phyloP scores from a whole-genome alignment of 2,113 vertebrate species.

The Sapayoa aenigma region DNA sequence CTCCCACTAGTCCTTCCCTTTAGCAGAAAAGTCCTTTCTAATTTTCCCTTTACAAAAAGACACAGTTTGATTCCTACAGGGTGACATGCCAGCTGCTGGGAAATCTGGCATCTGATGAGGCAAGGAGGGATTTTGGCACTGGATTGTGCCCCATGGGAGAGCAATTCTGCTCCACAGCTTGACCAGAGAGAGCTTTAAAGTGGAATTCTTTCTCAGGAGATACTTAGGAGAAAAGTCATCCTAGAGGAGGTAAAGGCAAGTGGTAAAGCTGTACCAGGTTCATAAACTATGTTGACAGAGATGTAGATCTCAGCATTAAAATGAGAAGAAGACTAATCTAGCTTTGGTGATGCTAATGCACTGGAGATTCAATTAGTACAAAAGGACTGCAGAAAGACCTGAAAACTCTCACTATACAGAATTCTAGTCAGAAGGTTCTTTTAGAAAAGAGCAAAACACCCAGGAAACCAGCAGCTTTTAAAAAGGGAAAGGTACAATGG shows the following conservation, averaged over 20 bases:
- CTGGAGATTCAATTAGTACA: background rate
- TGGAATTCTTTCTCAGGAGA: background rate
- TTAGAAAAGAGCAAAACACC: background rate
- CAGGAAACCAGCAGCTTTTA: slow-evolving; percentile 11
- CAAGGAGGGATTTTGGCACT: background rate
- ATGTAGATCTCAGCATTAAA: background rate
- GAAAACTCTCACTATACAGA: background rate
- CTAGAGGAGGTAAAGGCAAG: background rate
- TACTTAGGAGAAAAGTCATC: background rate
- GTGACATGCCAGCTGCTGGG: background rate
- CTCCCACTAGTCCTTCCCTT: background rate
- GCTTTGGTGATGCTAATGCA: slow-evolving; percentile 18
- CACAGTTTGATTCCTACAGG: background rate
- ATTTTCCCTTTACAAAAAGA: background rate
- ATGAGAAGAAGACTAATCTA: slow-evolving; percentile 36
- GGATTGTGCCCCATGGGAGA: background rate
- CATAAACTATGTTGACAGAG: background rate
- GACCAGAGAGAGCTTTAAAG: background rate
- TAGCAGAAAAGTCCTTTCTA: background rate
- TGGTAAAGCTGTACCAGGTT: background rate
- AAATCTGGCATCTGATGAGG: background rate
- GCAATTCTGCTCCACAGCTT: background rate
- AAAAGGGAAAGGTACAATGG: background rate
- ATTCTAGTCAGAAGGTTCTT: background rate
- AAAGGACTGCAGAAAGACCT: background rate